Base-by-base conservation (phyloP, 2,888 invertebrate species). In the Sinelater perroti region DNA sequence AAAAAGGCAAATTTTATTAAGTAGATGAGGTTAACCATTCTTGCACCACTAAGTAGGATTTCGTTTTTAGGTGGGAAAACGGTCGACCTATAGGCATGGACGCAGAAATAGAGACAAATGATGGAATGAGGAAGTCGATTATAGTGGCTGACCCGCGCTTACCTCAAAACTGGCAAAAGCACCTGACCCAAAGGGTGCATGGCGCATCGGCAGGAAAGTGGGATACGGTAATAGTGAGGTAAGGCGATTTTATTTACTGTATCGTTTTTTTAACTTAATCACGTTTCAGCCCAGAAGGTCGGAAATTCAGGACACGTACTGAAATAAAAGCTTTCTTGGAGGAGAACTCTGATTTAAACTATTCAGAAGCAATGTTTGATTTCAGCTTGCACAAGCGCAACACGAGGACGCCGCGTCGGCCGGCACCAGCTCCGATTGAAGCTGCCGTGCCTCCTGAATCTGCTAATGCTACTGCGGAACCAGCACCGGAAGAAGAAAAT, bases 191-290 rank as follows among this genome's bases (percentile, higher is more conserved):
- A 62, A 82, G 90, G 20, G 81, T 82, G 64, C 78, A 82, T 44
- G 88, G 87, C 0, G 81, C 84, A 33, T 88, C 89, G 14, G 88
- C 88, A 7, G 91, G 90, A 4, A 92, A 91, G 73, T 93, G 91
- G 91, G 91, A 91, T 70, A 88, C 90, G 1, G 84, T 91, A 35
- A 82, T 92, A 52, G 81, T 90, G 0, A 83, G 83, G 87, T 87
- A 73, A 73, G 78, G 11, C 1, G n/a, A 1, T 20, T 24, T 38
- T 40, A 36, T 1, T 28, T 44, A 33, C 8, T 24, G 33, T 11
- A n/a, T 6, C 21, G 14, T 53, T 31, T 17, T 18, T 21, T 44
- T 14, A 13, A 28, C 24, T 20, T 33, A 8, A 8, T 4, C 16
- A 31, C 38, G 14, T 54, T 54, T 18, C 66, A 84, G 85, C 62